Evolutionary conservation across 2,888 invertebrate genomes (phyloP), one percentile per base, ranked within the genome.

Genomic region (Sinotaia quadrata): DNA sequence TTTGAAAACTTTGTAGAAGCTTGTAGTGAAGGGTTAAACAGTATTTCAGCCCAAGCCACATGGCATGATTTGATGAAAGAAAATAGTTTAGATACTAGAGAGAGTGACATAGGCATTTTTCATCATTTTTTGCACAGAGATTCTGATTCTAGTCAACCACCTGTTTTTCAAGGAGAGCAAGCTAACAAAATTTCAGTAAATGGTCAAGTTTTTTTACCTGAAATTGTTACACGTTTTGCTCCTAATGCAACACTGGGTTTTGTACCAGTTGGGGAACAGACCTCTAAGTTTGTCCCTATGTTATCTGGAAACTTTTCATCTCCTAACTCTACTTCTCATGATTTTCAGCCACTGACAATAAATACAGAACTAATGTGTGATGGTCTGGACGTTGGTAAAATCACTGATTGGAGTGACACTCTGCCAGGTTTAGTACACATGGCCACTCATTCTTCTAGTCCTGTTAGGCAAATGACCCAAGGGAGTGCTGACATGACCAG

Each of bases 71-170:
- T 36, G 21, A 21, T 37, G 24, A 29, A 24, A 54, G 27, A 54
- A 7, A n/a, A 37, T 21, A 34, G 37, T 8, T 27, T 58, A 10
- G n/a, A n/a, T 10, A 27, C 37, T 2, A 63, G 72, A 44, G 74
- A 68, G 3, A 80, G 78, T 71, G 78, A 76, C 68, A 68, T 75
- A 44, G 77, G 75, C 8, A 75, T 77, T 29, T 79, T 78, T 62
- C 75, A 77, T 58, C 75, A 75, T 4, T 80, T 75, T 56, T 68
- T 78, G 8, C 71, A 73, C 27, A 62, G 77, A 47, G 76, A 76
- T 36, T 76, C 77, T 3, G 56, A 63, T 49, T 76, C 73, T 29
- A 73, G 74, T 68, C 59, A 73, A 12, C 76, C 75, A 18, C 69
- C 74, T 4, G 62, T 49, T 12, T 59, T 68, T 54, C 67, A 65